Evolutionary conservation across 2,113 vertebrate species (phyloP), one percentile per base, ranked within the genome.

Genomic region (Sula dactylatra): DNA sequence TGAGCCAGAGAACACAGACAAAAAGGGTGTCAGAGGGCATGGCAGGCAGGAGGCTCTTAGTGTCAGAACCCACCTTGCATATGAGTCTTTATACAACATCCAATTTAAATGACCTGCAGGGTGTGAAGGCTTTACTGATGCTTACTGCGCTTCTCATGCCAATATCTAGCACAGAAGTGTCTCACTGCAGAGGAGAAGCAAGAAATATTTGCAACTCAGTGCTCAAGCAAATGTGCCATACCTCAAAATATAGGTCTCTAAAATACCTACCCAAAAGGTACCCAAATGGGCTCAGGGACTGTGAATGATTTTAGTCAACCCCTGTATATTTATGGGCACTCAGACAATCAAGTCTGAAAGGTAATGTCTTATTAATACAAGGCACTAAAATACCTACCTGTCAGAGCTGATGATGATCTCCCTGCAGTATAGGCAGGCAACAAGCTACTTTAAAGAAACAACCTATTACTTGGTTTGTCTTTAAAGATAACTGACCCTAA

Each of bases 101-200:
- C 81, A 82, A 15, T 90, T 97, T 55, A 86, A 90, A 88, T 27
- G 76, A 52, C 71, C 80, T 84, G 81, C 56, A 77, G 70, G 64
- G 15, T 77, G 50, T 54, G 88, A 73, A 73, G 56, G 61, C 25
- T 64, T 74, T 50, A 22, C 50, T 86, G 47, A 25, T 47, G 45
- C 66, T 52, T 38, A 40, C 55, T 80, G 73, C 1, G 21, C 81
- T 80, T 73, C 81, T 91, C 56, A 22, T 7, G 36, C 34, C 54
- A 93, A 73, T 13, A 36, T 2, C 45, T 59, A 84, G 72, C 71
- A 67, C 58, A 82, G 38, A 44, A 77, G 20, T 6, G 24, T 42
- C 36, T 61, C 31, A 44, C 27, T 59, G 74, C 45, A 95, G 55
- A 86, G 44, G 47, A 55, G 61, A 82, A 34, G 19, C 9, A 65